Evolutionary conservation across 2,113 vertebrate genomes (phyloP), one percentile per base, ranked within the genome.

Genomic region (Dunckerocampus dactyliophorus): DNA sequence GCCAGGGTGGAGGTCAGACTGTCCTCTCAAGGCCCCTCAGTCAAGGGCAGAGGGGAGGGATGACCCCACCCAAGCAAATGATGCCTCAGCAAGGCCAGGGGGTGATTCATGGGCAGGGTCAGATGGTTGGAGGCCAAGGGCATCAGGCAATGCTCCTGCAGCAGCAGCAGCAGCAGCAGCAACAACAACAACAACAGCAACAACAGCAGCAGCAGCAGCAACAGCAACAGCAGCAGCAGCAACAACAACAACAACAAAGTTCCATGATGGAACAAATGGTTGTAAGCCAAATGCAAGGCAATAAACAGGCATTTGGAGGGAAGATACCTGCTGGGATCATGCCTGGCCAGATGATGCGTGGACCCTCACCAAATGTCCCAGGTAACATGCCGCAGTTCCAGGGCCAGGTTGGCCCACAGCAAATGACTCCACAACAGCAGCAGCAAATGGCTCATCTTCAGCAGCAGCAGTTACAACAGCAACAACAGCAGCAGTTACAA

Each of bases 221-320:
- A 8, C 31, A 34, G 7, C 31, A 34, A 5, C 31, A 34, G 31
- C 31, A 7, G 7, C 31, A 34, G 6, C 31, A 34, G 6, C 31
- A 34, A 8, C 31, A 34, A 5, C 31, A 34, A 5, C 31, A 34
- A 5, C 87, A 88, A 13, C 95, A 98, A 75, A 97, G 95, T 70
- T 90, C 92, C 0, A 92, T 97, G 91, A 96, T 99, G 92, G 96
- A 99, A 57, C 97, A 99, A 87, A 95, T 99, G 89, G 94, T 98
- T 89, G 94, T 89, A 84, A 93, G 90, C 85, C 95, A 95, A 83
- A 94, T 98, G 88, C 96, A 95, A 85, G 94, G 93, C 72, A 95
- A 93, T 88, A 98, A 98, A 75, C 94, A 93, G 68, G 87, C 92
- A 28, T 99, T 99, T 85, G 93, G 80, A 55, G 79, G 91, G 68